Evolutionary conservation across 2,888 invertebrate species (phyloP).

Genomic region (Rhopalosiphum nymphaeae): DNA sequence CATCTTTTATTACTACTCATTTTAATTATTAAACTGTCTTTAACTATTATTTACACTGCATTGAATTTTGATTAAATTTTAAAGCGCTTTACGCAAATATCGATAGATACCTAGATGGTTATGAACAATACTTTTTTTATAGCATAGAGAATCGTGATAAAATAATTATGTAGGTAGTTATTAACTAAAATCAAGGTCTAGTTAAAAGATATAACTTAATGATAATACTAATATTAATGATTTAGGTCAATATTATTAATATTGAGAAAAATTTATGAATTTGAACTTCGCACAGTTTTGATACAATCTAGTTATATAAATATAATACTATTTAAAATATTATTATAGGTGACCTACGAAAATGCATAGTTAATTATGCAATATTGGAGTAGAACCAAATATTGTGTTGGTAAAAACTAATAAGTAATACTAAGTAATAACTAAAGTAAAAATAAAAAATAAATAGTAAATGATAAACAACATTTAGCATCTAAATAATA

Average conservation of each 20-base stretch:
- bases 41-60: constrained; percentile 37
- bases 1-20: constrained; percentile 1
- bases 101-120: not conserved
- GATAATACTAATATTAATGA: constrained; percentile 22
- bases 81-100: not conserved
- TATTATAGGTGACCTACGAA: constrained; percentile 7
- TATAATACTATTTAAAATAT: constrained; percentile 26
- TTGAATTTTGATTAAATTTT: constrained; percentile 31
- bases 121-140: not conserved
- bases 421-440: constrained; percentile 13
- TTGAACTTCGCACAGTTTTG: not conserved
- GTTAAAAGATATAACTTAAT: not conserved
- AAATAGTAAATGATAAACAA: constrained; percentile 19
- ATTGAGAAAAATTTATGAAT: not conserved
- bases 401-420: not conserved
- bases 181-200: not conserved
- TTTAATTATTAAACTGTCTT: constrained; percentile 38
- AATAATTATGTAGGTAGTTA: not conserved
- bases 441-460: not conserved
- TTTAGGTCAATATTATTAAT: constrained; percentile 23
- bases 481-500: not conserved
- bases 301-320: not conserved
- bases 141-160: not conserved
- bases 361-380: not conserved
- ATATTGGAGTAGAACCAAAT: not conserved